phyloP scores from a whole-genome alignment of 2,113 vertebrate genomes.

The Lycaon pictus region DNA sequence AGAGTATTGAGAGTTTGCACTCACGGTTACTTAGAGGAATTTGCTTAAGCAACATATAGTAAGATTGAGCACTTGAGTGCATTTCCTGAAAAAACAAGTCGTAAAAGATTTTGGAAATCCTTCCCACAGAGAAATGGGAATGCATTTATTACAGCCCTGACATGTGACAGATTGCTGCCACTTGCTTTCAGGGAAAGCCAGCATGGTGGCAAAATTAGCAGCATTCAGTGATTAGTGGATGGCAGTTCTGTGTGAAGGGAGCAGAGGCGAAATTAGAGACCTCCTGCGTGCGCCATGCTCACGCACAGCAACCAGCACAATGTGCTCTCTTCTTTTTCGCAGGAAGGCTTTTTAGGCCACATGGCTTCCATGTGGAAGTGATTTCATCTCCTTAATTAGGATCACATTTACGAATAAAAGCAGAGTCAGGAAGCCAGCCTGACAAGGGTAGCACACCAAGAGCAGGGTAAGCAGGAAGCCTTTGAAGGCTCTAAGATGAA shows the following conservation, averaged over 20 bases:
- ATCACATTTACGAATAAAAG: slow-evolving; percentile 85
- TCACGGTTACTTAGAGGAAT: slow-evolving; percentile 62
- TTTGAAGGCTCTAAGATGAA: slow-evolving; percentile 76
- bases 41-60: slow-evolving; percentile 54
- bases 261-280: neutral
- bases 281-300: slow-evolving; percentile 1
- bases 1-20: neutral
- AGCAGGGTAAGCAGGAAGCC: slow-evolving; percentile 75
- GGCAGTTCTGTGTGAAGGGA: slow-evolving; percentile 54
- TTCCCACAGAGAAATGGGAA: slow-evolving; percentile 61
- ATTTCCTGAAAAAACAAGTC: slow-evolving; percentile 61
- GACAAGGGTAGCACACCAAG: slow-evolving; percentile 78
- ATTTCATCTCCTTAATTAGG: slow-evolving; percentile 85
- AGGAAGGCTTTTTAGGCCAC: slow-evolving; percentile 62
- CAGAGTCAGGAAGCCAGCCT: slow-evolving; percentile 83
- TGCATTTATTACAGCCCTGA: slow-evolving; percentile 63
- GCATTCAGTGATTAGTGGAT: slow-evolving; percentile 33
- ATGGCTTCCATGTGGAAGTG: slow-evolving; percentile 78
- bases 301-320: neutral
- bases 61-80: neutral
- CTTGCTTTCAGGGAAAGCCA: slow-evolving; percentile 52
- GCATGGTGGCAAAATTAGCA: slow-evolving; percentile 44
- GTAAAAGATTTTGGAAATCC: slow-evolving; percentile 67
- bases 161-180: slow-evolving; percentile 60
- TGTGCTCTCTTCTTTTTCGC: neutral